These are phyloP conservation scores for Notothenia rossii DNA, from an alignment of 2,113 vertebrate species.

Conservation along the genomic window DNA sequence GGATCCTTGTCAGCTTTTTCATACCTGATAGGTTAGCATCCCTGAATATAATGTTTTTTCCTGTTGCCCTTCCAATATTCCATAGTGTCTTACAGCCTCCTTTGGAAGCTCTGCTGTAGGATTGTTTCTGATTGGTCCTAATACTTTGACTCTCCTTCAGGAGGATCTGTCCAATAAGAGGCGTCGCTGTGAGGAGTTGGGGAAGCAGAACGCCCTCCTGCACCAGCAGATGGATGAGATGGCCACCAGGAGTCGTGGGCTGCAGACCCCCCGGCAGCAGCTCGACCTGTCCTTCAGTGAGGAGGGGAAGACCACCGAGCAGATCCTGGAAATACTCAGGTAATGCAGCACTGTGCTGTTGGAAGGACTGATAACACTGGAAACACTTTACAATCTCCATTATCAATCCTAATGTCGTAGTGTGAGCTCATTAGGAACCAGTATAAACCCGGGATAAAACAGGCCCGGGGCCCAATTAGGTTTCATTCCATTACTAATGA, in stretches of 20 bases:
- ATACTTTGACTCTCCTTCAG: constrained; percentile 67
- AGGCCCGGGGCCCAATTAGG: too few species aligned
- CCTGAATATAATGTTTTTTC: background rate
- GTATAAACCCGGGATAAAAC: too few species aligned
- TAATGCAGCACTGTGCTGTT: constrained; percentile 21
- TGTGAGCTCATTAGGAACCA: background rate
- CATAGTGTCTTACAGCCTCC: background rate
- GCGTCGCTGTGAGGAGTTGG: constrained; percentile 88
- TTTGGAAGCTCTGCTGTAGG: background rate
- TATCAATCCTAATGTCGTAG: background rate
- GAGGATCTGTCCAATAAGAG: constrained; percentile 87
- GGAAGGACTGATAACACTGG: background rate
- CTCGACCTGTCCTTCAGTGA: constrained; percentile 88
- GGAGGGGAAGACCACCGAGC: constrained; percentile 93
- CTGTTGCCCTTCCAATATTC: background rate
- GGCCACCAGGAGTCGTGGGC: constrained; percentile 84
- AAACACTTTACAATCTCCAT: background rate
- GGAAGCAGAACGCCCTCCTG: constrained; percentile 90
- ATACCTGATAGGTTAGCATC: too few species aligned
- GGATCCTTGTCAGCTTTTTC: too few species aligned
- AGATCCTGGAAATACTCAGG: constrained; percentile 94
- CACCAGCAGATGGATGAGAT: constrained; percentile 93
- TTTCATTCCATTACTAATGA: too few species aligned
- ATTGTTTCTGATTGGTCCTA: constrained; percentile 5
- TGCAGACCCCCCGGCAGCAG: constrained; percentile 58